phyloP scores from a whole-genome alignment of 1,140 invertebrate species.

The Drosophila ironensis region DNA sequence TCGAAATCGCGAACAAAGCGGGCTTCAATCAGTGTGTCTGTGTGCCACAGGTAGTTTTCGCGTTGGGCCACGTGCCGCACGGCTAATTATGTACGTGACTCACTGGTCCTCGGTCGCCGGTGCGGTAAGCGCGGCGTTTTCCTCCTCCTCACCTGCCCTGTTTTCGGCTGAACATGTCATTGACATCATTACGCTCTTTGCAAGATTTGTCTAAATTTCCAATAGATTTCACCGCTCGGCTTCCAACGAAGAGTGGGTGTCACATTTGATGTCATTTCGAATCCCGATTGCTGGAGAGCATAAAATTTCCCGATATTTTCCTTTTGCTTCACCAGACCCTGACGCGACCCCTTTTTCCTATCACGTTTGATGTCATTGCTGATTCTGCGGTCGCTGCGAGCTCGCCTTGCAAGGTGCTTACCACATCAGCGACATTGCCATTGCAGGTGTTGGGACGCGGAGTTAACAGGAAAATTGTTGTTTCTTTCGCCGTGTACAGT shows the following conservation, averaged over 20 bases:
- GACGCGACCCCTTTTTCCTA: neutral
- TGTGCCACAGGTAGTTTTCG: slow-evolving; percentile 37
- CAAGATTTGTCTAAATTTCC: slow-evolving; percentile 59
- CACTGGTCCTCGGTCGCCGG: slow-evolving; percentile 7
- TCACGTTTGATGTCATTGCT: slow-evolving; percentile 53
- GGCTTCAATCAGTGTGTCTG: neutral
- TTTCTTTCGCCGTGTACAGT: slow-evolving; percentile 10
- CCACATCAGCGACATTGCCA: slow-evolving; percentile 31
- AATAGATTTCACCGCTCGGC: slow-evolving; percentile 45
- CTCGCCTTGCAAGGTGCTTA: slow-evolving; percentile 22
- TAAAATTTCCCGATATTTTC: slow-evolving; percentile 22
- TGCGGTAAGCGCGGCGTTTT: neutral
- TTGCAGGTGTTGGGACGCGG: slow-evolving; percentile 38
- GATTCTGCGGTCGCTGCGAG: slow-evolving; percentile 38
- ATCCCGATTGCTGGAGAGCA: slow-evolving; percentile 26
- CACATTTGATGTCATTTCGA: slow-evolving; percentile 21
- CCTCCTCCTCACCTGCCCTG: neutral
- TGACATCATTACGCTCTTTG: slow-evolving; percentile 64
- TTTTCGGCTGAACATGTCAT: slow-evolving; percentile 18
- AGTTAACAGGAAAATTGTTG: slow-evolving; percentile 52
- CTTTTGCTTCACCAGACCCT: neutral
- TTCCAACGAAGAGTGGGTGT: neutral
- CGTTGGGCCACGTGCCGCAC: slow-evolving; percentile 29
- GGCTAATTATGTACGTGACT: slow-evolving; percentile 65
- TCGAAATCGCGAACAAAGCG: slow-evolving; percentile 8